These are phyloP conservation scores for Phenganax marumi DNA, from an alignment of 92 coral and sea anemone species.

Conservation along the genomic window DNA sequence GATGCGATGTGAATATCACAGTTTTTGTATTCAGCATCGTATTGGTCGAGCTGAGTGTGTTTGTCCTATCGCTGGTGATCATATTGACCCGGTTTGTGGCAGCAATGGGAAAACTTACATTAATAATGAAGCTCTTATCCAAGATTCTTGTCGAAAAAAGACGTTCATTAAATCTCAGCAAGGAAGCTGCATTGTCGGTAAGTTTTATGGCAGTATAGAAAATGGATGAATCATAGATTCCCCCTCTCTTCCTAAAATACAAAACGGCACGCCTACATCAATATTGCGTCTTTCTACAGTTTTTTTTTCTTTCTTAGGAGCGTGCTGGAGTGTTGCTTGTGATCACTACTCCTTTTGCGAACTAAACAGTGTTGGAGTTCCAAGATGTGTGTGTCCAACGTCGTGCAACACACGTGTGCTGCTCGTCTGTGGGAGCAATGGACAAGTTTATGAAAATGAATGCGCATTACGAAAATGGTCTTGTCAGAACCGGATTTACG, in stretches of 20 bases:
- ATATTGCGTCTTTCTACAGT: not conserved
- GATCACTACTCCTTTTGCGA: slow-evolving; percentile 74
- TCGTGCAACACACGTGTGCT: slow-evolving; percentile 69
- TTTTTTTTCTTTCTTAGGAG: slow-evolving; percentile 48
- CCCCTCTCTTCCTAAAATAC: not conserved
- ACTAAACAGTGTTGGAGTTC: slow-evolving; percentile 59
- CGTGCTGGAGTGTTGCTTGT: slow-evolving; percentile 67
- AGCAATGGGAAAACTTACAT: slow-evolving; percentile 78
- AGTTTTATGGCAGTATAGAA: not conserved
- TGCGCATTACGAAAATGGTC: slow-evolving; percentile 78
- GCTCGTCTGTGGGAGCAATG: slow-evolving; percentile 93
- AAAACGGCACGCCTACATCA: not conserved
- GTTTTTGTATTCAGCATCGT: slow-evolving; percentile 65
- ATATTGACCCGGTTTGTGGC: slow-evolving; percentile 81
- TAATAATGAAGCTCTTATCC: slow-evolving; percentile 67
- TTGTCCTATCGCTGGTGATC: slow-evolving; percentile 56
- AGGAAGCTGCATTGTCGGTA: slow-evolving; percentile 57
- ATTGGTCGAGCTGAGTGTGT: slow-evolving; percentile 66
- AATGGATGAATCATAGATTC: not conserved
- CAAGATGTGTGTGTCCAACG: slow-evolving; percentile 78
- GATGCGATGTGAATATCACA: slow-evolving; percentile 73
- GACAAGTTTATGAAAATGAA: slow-evolving; percentile 76
- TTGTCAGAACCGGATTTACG: slow-evolving; percentile 71
- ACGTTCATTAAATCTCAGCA: slow-evolving; percentile 66
- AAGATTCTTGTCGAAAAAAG: slow-evolving; percentile 63